Conservation (phyloP, 2,888 invertebrate genomes). For the Dryomyza anilis region DNA sequence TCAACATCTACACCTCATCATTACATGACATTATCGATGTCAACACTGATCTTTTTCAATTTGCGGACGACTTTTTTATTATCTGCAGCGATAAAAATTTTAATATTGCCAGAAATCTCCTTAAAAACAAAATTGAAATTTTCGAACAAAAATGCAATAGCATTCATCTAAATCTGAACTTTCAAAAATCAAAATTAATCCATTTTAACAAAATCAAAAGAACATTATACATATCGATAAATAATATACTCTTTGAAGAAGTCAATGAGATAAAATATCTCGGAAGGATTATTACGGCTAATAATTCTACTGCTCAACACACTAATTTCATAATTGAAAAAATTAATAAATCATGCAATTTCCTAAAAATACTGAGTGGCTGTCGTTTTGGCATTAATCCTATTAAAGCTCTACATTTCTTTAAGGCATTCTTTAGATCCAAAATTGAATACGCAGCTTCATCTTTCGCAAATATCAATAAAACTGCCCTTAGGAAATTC, state of each 20-base stretch:
- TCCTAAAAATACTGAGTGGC: not conserved
- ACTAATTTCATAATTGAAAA: not conserved
- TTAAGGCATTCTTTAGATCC: not conserved
- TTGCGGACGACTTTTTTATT: slow-evolving; percentile 14
- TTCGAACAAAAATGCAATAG: not conserved
- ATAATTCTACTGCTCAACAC: not conserved
- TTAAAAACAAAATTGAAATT: not conserved
- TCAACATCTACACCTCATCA: slow-evolving; percentile 6
- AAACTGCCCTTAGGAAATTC: not conserved
- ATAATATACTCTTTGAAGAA: not conserved
- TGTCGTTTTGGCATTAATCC: not conserved
- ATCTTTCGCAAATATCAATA: not conserved
- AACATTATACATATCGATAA: not conserved
- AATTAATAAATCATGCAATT: not conserved
- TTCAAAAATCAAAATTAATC: not conserved
- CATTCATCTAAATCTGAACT: not conserved
- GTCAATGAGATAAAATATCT: not conserved
- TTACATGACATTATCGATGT: not conserved
- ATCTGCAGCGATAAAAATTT: not conserved
- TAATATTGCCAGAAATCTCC: not conserved
- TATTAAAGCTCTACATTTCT: not conserved
- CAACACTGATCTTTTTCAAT: slow-evolving; percentile 1
- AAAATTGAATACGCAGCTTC: not conserved
- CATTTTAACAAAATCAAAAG: not conserved
- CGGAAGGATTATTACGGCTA: not conserved